Base-by-base conservation (phyloP, 2,113 vertebrate species). In the Centropus unirufus region DNA sequence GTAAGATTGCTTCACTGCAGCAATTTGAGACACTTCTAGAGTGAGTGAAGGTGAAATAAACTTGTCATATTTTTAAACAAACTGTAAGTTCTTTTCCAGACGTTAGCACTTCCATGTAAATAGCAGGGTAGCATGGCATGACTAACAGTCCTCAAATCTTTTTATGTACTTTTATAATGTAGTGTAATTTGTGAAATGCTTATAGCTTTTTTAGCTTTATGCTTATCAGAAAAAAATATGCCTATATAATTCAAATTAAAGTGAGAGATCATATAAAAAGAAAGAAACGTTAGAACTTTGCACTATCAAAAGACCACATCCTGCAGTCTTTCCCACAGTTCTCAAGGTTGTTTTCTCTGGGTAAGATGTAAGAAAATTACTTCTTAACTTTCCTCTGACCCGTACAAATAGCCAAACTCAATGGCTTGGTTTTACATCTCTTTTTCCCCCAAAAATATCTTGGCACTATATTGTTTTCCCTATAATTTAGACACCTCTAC, bases 71-170 rank as follows among this genome's bases (percentile, higher is more conserved):
- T 94, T 95, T 96, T 34, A 58, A 94, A 83, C 14, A 86, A 94
- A 93, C 76, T 80, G 21, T 57, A 78, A 68, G 32, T 68, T 92
- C 4, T 94, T 95, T 93, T 54, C 57, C 58, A 29, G 36, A 72
- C 90, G 76, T 86, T 86, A 78, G 15, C 24, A 86, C 58, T 68
- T 89, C n/a, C 21, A 24, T 68, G 80, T 89, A 94, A 96, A 93
- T 87, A 94, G 46, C 68, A 86, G 72, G 64, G 79, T 78, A 89
- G 44, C n/a, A 49, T 58, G 52, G 36, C 30, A 87, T 95, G 92
- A 96, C 68, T 96, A 85, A 92, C 2, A 4, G 51, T 42, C 75
- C 47, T 91, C 44, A 68, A 80, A 88, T 74, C 46, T 29, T 77
- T 92, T 96, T 68, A 34, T 75, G 44, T 87, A 40, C 36, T 87